Evolutionary conservation across 1,140 invertebrate species (phyloP), one percentile per base, ranked within the genome.

Genomic region (Sitodiplosis mosellana): DNA sequence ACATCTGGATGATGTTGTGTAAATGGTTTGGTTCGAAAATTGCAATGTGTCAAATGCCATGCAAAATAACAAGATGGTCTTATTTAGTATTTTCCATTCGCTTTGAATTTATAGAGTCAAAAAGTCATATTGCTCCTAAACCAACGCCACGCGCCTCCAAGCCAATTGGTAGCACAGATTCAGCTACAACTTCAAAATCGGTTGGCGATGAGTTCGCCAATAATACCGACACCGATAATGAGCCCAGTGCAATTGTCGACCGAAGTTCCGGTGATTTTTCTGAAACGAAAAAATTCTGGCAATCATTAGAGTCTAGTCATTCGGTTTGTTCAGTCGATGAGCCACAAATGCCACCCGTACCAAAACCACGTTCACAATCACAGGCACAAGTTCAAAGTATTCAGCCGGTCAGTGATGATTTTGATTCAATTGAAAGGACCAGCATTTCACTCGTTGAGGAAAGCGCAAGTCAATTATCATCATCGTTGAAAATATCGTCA

Each of bases 301-400:
- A 37, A 42, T 42, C 48, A 52, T 53, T 56, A 34, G 56, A 56
- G 52, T 54, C 50, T 51, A 52, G 53, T 50, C 44, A 51, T 51
- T 50, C 40, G 33, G 5, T 33, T 2, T 17, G 34, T 42, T 33
- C 6, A 1, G 27, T 27, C 5, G 12, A 19, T 14, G 33, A 42
- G 43, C 10, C 11, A 51, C 38, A 46, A 2, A 37, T 40, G 12
- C 41, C 50, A 42, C 61, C 61, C 36, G 55, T 63, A 27, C 61
- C 61, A 8, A 63, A 60, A 33, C 61, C 61, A 42, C 57, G 61
- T 7, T 58, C 57, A 19, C 54, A 55, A 36, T 42, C 36, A 17
- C 36, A 14, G 3, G 17, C 12, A 4, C 36, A 38, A 38, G 14
- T 38, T 12, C 5, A 4, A n/a, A 14, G 36, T 38, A 12, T n/a